phyloP scores from a whole-genome alignment of 2,113 vertebrate species.

The Plecturocebus donacophilus region DNA sequence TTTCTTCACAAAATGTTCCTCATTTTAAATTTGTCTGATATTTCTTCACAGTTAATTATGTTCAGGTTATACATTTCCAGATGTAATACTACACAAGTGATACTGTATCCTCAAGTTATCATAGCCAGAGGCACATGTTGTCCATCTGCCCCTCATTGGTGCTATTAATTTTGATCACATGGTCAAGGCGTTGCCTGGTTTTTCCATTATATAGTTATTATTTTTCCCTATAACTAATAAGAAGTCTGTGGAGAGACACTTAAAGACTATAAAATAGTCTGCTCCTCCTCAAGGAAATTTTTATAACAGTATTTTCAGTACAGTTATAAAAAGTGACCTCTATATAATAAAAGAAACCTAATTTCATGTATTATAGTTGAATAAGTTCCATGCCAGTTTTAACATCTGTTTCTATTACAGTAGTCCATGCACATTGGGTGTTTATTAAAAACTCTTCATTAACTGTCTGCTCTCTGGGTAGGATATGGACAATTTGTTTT shows the following conservation, averaged over 20 bases:
- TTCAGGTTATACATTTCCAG: background rate
- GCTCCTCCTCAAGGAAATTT: slow-evolving; percentile 45
- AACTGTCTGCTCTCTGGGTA: background rate
- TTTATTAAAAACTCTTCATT: slow-evolving; percentile 53
- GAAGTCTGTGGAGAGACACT: slow-evolving; percentile 27
- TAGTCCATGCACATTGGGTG: background rate
- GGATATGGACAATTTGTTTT: slow-evolving; percentile 17
- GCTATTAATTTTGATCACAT: slow-evolving; percentile 35
- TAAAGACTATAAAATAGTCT: slow-evolving; percentile 49
- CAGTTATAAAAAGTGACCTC: slow-evolving; percentile 40
- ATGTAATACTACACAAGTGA: background rate
- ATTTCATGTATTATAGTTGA: slow-evolving; percentile 53
- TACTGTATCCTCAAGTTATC: background rate
- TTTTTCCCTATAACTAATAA: slow-evolving; percentile 44
- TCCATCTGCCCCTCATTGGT: background rate
- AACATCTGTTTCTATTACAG: slow-evolving; percentile 56
- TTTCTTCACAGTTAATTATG: slow-evolving; percentile 1
- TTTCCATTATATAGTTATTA: slow-evolving; percentile 47
- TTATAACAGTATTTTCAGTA: slow-evolving; percentile 53
- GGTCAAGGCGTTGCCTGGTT: background rate
- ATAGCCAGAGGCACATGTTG: background rate
- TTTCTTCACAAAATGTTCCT: slow-evolving; percentile 14
- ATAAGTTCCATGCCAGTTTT: slow-evolving; percentile 41
- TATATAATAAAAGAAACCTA: slow-evolving; percentile 40
- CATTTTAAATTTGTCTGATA: background rate